Conservation (phyloP, 1,140 invertebrate genomes). For the Teleopsis dalmanni region DNA sequence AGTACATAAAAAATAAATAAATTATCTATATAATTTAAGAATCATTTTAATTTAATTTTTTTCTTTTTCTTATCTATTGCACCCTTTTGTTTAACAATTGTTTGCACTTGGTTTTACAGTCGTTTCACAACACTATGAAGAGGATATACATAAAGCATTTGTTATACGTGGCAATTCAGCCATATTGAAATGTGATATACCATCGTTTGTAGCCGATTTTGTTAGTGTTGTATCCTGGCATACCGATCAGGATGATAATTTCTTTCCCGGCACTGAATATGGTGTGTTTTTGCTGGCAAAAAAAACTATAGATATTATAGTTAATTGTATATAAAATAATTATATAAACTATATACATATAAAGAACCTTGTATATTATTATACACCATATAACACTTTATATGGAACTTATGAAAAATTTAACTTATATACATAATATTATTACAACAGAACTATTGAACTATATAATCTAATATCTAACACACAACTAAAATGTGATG, state of each 20-base stretch:
- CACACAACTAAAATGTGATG: too few relatives aligned
- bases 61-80: slow-evolving; percentile 12
- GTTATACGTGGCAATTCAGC: slow-evolving; percentile 85
- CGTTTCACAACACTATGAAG: slow-evolving; percentile 78
- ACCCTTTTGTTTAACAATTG: slow-evolving; percentile 18
- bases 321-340: too few relatives aligned
- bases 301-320: slow-evolving; percentile 1
- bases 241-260: slow-evolving; percentile 65
- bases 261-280: slow-evolving; percentile 55
- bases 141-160: slow-evolving; percentile 85
- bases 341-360: too few relatives aligned
- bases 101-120: slow-evolving; percentile 50
- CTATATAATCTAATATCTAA: too few relatives aligned
- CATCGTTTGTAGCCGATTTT: slow-evolving; percentile 87
- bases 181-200: slow-evolving; percentile 84
- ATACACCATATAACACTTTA: too few relatives aligned
- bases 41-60: neutral
- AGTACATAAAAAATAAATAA: too few relatives aligned
- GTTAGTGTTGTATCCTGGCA: slow-evolving; percentile 83
- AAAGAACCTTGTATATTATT: too few relatives aligned
- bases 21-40: neutral
- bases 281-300: slow-evolving; percentile 47
- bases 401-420: too few relatives aligned
- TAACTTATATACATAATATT: too few relatives aligned
- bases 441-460: too few relatives aligned